These are phyloP conservation scores for Oikopleura vanhoeffeni DNA, from an alignment of 23 tunicate genomes.

Conservation along the genomic window DNA sequence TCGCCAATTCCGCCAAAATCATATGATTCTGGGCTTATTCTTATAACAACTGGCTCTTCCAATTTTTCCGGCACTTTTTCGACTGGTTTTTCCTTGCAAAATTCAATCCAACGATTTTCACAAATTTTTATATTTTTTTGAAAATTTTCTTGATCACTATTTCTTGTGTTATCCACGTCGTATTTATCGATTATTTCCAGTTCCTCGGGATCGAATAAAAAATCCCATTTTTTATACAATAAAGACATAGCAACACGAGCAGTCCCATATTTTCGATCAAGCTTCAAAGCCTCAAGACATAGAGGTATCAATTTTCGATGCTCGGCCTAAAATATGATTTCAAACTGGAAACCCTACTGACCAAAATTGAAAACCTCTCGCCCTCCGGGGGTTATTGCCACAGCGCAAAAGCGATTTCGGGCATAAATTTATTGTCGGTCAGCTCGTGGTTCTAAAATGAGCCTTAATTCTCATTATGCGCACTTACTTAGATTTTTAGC, in stretches of 20 bases:
- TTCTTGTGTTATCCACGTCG: not conserved
- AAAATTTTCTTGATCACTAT: not conserved
- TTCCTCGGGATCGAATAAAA: not conserved
- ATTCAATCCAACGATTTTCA: not conserved
- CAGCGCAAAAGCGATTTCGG: no score
- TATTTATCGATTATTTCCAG: not conserved
- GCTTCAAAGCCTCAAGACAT: not conserved
- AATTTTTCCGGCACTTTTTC: not conserved
- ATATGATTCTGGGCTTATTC: no score
- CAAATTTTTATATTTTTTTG: not conserved
- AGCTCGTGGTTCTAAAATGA: no score
- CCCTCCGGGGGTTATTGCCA: no score
- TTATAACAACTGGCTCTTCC: no score
- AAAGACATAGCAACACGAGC: not conserved
- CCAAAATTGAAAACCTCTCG: no score
- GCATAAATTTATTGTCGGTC: no score
- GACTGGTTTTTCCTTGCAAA: not conserved
- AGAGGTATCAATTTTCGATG: not conserved
- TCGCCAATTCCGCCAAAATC: not conserved
- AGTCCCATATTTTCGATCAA: slow-evolving; percentile 7
- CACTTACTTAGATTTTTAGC: no score
- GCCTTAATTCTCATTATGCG: no score
- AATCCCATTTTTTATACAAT: not conserved
- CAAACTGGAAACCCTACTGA: no score
- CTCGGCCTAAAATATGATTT: not conserved